These are phyloP conservation scores for Loriculus beryllinus DNA, from an alignment of 2,797 vertebrate genomes.

Conservation along the genomic window DNA sequence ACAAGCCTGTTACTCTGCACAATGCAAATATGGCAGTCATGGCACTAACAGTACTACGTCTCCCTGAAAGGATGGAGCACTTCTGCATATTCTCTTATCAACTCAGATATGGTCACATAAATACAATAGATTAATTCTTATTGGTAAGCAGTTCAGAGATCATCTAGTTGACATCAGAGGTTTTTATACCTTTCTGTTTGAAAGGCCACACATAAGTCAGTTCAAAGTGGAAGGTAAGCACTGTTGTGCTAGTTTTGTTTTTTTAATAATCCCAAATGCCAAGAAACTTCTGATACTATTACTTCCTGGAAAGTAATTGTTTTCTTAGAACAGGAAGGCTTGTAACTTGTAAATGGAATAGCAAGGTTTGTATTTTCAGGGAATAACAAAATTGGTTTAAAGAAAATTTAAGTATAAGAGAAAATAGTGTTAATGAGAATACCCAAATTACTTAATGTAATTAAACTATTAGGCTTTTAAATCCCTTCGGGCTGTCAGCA, in stretches of 20 bases:
- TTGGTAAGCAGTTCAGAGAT: not conserved
- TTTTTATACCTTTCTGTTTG: not conserved
- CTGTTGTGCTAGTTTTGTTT: not conserved
- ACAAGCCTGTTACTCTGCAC: not conserved
- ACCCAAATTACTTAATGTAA: not conserved
- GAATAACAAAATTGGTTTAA: not conserved
- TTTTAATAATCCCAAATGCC: not conserved
- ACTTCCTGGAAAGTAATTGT: constrained; percentile 24
- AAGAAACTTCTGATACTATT: constrained; percentile 32
- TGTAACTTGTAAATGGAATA: constrained; percentile 18
- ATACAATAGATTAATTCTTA: not conserved
- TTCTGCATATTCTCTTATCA: not conserved
- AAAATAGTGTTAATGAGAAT: not conserved
- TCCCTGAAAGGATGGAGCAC: not conserved
- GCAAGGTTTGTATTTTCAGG: not conserved
- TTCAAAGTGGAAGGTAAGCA: not conserved
- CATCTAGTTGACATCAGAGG: not conserved
- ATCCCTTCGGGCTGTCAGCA: not conserved
- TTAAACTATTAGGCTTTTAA: not conserved
- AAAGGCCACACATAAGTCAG: not conserved
- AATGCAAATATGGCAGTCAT: not conserved
- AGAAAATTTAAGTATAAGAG: not conserved
- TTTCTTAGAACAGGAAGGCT: constrained; percentile 20
- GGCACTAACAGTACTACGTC: not conserved
- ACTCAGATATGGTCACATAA: not conserved